These are phyloP conservation scores for Metaphire vulgaris DNA, from an alignment of 1,140 invertebrate species.

Conservation along the genomic window DNA sequence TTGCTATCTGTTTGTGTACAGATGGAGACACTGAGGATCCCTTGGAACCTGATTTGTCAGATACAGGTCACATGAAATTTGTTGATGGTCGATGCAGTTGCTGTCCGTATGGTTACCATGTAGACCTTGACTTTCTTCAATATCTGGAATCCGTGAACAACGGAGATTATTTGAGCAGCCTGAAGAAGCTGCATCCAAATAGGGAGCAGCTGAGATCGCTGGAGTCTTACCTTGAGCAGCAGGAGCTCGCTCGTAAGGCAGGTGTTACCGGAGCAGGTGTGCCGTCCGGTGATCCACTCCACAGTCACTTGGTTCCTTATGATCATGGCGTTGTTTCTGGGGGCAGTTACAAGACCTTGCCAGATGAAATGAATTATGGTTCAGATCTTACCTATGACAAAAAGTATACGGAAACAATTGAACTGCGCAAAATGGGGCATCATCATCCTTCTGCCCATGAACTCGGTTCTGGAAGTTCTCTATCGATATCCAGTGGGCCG, in stretches of 20 bases:
- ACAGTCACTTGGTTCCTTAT: constrained; percentile 28
- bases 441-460: background rate
- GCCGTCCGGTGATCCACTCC: constrained; percentile 11
- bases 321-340: background rate
- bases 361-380: background rate
- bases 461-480: background rate
- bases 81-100: constrained; percentile 49
- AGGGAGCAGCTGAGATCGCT: constrained; percentile 68
- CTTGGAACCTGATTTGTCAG: constrained; percentile 12
- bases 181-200: constrained; percentile 55
- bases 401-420: background rate
- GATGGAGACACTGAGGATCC: background rate
- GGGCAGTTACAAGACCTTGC: background rate
- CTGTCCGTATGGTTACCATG: constrained; percentile 80
- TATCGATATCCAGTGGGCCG: background rate
- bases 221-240: constrained; percentile 64
- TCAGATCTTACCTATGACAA: background rate
- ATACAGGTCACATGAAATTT: constrained; percentile 20
- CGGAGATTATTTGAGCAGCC: constrained; percentile 55
- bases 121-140: constrained; percentile 79
- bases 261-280: too few relatives aligned
- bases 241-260: constrained; percentile 31
- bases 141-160: constrained; percentile 60
- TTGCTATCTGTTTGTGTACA: background rate
- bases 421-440: background rate